Evolutionary conservation across 2,113 vertebrate species (phyloP).

Genomic region (Lepisosteus oculatus): DNA sequence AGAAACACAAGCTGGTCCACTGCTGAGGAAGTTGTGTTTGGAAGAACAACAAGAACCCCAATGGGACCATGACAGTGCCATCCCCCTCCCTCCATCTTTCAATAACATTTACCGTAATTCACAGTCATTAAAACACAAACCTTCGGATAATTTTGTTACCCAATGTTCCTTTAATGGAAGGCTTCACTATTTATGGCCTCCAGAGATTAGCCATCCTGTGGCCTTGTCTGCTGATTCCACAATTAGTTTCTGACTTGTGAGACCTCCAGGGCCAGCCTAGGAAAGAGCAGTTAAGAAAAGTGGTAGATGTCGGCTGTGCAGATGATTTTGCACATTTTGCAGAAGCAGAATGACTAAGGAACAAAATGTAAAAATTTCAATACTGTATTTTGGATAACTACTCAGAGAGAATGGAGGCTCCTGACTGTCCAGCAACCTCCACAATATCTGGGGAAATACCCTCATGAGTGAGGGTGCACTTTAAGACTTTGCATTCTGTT

Average conservation of each 20-base stretch:
- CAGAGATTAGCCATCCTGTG: neutral
- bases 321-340: slow-evolving; percentile 10
- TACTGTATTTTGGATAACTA: slow-evolving; percentile 18
- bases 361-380: slow-evolving; percentile 18
- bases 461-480: neutral
- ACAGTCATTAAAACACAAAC: slow-evolving; percentile 7
- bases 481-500: neutral
- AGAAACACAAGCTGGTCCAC: neutral
- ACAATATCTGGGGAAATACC: neutral
- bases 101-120: slow-evolving; percentile 19
- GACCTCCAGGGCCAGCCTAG: slow-evolving; percentile 1
- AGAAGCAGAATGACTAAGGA: slow-evolving; percentile 11
- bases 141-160: slow-evolving; percentile 9
- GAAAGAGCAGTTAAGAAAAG: neutral
- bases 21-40: neutral
- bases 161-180: slow-evolving; percentile 8
- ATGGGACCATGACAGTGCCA: neutral
- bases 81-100: slow-evolving; percentile 8
- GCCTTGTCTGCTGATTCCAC: slow-evolving; percentile 6
- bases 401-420: neutral
- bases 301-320: neutral
- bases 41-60: neutral
- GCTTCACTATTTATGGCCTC: slow-evolving; percentile 3
- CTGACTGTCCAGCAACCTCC: neutral
- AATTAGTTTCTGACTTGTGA: slow-evolving; percentile 17